phyloP scores from a whole-genome alignment of 35 echinoderm and acorn worm species.

The Chiridota heheva region DNA sequence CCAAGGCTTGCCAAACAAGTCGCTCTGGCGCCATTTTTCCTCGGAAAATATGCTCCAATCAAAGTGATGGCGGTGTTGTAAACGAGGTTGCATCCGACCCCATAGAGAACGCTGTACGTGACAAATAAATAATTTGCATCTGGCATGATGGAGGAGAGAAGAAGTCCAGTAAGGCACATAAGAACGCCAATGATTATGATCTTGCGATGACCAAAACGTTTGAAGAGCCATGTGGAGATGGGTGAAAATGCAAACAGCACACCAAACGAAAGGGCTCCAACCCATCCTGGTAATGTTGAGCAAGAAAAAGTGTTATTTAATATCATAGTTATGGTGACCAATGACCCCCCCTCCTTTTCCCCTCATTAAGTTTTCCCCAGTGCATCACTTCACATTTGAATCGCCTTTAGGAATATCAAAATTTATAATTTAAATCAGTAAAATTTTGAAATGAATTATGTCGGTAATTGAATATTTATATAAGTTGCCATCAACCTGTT shows the following conservation, averaged over 20 bases:
- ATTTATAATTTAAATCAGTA: too few species aligned
- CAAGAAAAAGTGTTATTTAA: too few species aligned
- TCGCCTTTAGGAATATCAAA: too few species aligned
- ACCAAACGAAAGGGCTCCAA: slow-evolving; percentile 20
- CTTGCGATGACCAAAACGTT: slow-evolving; percentile 14
- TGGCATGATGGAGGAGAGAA: slow-evolving; percentile 1
- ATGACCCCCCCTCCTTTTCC: too few species aligned
- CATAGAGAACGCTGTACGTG: slow-evolving; percentile 21
- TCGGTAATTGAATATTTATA: too few species aligned
- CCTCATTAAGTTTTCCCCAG: too few species aligned
- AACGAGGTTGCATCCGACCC: slow-evolving; percentile 23
- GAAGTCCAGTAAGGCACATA: slow-evolving; percentile 5
- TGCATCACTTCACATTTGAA: too few species aligned
- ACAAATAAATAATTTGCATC: slow-evolving; percentile 13
- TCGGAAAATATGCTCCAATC: slow-evolving; percentile 12
- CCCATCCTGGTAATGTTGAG: slow-evolving; percentile 4
- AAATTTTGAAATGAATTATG: too few species aligned
- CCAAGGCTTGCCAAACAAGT: slow-evolving; percentile 34
- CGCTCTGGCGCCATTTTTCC: slow-evolving; percentile 30
- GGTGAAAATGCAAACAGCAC: slow-evolving; percentile 16
- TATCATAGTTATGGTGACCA: too few species aligned
- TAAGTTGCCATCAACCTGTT: too few species aligned
- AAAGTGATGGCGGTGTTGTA: slow-evolving; percentile 23
- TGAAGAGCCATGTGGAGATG: slow-evolving; percentile 26
- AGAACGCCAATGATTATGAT: background rate